Conservation (phyloP, 2,113 vertebrate species). For the Oxyruncus cristatus region DNA sequence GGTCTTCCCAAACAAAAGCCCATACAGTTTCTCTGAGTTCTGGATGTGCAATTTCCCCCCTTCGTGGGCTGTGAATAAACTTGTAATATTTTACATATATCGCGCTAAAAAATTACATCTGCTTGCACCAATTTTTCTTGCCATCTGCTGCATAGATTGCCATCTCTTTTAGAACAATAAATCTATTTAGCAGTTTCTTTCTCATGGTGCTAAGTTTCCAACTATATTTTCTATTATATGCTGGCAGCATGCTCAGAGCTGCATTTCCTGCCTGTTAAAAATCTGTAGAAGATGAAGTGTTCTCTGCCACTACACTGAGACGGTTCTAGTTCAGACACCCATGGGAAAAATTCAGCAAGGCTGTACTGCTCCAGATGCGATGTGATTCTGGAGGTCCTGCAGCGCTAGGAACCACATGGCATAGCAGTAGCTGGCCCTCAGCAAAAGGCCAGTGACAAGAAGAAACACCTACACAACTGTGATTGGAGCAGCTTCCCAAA, state of each 20-base stretch:
- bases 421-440: not conserved
- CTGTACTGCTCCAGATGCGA: not conserved
- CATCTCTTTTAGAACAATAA: not conserved
- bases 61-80: not conserved
- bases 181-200: not conserved
- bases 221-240: not conserved
- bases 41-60: not conserved
- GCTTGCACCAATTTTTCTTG: not conserved
- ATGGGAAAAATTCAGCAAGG: not conserved
- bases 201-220: not conserved
- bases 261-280: not conserved
- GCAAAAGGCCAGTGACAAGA: not conserved
- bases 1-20: not conserved
- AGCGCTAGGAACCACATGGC: not conserved
- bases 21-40: not conserved
- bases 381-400: not conserved
- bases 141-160: not conserved
- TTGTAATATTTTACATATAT: not conserved
- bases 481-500: not conserved
- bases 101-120: not conserved
- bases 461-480: not conserved
- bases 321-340: not conserved
- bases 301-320: not conserved
- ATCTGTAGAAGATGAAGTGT: not conserved
- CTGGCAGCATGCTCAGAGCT: not conserved